Evolutionary conservation across 2,113 vertebrate genomes (phyloP), one percentile per base, ranked within the genome.

Genomic region (Phalacrocorax carbo): DNA sequence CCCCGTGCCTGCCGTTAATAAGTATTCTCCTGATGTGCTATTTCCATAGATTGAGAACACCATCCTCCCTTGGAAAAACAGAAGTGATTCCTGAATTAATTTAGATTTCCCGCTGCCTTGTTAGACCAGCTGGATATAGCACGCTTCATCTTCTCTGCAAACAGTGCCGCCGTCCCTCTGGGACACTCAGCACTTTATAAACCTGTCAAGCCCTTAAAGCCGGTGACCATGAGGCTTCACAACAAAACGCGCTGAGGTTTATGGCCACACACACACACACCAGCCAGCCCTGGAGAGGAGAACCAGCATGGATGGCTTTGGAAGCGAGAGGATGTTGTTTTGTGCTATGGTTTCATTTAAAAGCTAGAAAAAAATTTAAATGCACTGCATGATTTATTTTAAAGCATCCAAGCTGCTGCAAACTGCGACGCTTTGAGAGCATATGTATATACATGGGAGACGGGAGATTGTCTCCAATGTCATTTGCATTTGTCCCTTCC

Each of bases 101-200:
- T 97, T 96, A 97, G 96, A 97, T 97, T 95, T 97, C 96, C 94
- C 80, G 34, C 93, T 92, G 92, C 88, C 95, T 94, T 73, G 60
- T 90, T 92, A 83, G 81, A 36, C 79, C 98, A 98, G 97, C 97
- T 97, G 98, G 96, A 93, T 92, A 42, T 51, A 77, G 95, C 95
- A 68, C 55, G 86, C 95, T 94, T 95, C 95, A 96, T 83, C 94
- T 94, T 94, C 95, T 82, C 91, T 55, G 93, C 88, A 55, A 96
- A 94, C 98, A 93, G 97, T 97, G 97, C 96, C 70, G 77, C 36
- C 32, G n/a, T 97, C 98, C 98, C 98, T 20, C 9, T 95, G 99
- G 99, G 98, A 97, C 98, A 97, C 97, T 99, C 98, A 98, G 98
- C 99, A 98, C 99, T 98, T 99, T 99, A 98, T 99, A 98, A 99